Base-by-base conservation (phyloP, 2,888 invertebrate genomes). In the Agonopterix arenella region DNA sequence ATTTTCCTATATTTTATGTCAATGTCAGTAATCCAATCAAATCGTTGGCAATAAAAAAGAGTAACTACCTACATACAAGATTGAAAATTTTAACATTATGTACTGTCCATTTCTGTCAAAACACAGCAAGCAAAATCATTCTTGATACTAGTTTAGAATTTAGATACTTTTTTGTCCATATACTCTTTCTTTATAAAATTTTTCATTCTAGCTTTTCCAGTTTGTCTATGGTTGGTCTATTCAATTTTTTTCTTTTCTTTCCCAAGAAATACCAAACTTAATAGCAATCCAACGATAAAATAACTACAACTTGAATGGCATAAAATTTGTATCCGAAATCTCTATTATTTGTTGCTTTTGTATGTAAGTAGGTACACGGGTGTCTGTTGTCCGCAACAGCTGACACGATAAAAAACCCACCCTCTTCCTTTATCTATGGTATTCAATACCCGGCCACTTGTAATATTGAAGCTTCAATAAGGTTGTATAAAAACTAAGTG, bases 321-420 rank as follows among this genome's bases (percentile, higher is more conserved):
- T 51, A 52, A 54, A 52, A 51, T 49, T 59, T 48, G 46, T 50
- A 45, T 52, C 66, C 62, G 55, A 68, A 70, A 69, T 68, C 70
- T 68, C 64, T 60, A 60, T 66, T 68, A 70, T 72, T 64, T 64
- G 62, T 59, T 55, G 57, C 59, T 66, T 70, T 70, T 65, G 57
- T 54, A 55, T 60, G 5, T 28, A 18, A 18, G 18, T 18, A 18
- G 2, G 18, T 18, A 13, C 2, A 2, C 28, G 56, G 62, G 70
- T 66, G 63, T 73, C 68, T 58, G 53, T 70, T 76, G 28, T 76
- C 69, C 67, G 61, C 58, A 83, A 81, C 86, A 86, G 84, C 86
- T 86, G 86, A 83, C 78, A 70, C 43, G 49, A 65, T 60, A 77
- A 80, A 80, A 83, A 80, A 60, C 53, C 18, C 60, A 66, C 80